Evolutionary conservation across 2,113 vertebrate genomes (phyloP).

Genomic region (Macroglossus sobrinus): DNA sequence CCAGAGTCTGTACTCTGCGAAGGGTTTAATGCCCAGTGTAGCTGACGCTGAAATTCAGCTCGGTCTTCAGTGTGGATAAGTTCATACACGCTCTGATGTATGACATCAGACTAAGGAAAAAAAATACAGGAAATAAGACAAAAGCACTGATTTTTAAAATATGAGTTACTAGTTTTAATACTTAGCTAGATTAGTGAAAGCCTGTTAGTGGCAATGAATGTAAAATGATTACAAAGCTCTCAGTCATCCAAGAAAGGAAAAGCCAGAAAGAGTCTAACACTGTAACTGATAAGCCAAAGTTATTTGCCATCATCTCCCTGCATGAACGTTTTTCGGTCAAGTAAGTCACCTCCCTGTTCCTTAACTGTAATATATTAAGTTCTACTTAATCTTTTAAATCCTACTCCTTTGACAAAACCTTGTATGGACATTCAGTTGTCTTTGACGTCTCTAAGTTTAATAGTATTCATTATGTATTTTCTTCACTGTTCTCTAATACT

Average conservation of each 20-base stretch:
- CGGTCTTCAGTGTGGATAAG: constrained; percentile 91
- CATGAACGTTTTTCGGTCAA: not conserved
- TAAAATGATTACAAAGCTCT: not conserved
- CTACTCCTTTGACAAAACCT: not conserved
- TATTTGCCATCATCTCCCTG: not conserved
- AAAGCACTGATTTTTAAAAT: not conserved
- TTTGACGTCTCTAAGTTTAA: not conserved
- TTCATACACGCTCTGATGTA: constrained; percentile 91
- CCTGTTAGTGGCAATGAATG: not conserved
- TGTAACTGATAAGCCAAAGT: not conserved
- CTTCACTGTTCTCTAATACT: not conserved
- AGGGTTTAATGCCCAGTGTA: constrained; percentile 88
- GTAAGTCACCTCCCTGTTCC: not conserved
- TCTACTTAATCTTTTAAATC: not conserved
- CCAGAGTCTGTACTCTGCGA: constrained; percentile 75
- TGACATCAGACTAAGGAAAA: constrained; percentile 86
- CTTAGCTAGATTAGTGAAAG: not conserved
- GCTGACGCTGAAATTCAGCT: constrained; percentile 87
- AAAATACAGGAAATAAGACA: not conserved
- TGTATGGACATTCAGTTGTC: not conserved
- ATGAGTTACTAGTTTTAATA: not conserved
- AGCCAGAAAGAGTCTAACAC: not conserved
- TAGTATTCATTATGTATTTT: not conserved
- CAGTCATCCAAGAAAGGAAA: not conserved
- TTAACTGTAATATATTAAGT: not conserved